Conservation (phyloP, 2,888 invertebrate genomes). For the Empis livida region DNA sequence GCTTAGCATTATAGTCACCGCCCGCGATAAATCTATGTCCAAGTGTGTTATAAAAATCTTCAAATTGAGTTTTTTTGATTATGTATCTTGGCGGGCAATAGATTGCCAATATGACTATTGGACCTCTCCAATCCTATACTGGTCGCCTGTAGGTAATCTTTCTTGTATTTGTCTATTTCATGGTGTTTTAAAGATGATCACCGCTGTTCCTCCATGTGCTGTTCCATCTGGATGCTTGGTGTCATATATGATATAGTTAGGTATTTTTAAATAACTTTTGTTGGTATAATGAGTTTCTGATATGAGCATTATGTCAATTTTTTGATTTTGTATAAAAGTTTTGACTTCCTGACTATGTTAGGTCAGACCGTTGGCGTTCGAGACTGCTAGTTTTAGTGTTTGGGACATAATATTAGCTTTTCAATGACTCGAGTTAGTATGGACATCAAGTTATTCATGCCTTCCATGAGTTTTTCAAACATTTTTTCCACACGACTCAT, state of each 20-base stretch:
- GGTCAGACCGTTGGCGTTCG: neutral
- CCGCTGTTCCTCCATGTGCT: neutral
- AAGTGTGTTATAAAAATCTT: no score
- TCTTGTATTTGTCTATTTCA: neutral
- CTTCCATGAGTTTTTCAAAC: no score
- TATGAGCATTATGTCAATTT: neutral
- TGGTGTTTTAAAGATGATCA: neutral
- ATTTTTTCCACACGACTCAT: no score
- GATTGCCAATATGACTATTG: neutral
- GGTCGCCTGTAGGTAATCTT: neutral
- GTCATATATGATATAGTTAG: neutral
- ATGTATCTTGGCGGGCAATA: neutral
- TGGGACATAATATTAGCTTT: no score
- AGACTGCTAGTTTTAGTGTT: neutral
- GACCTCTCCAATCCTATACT: neutral
- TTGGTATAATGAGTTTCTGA: neutral
- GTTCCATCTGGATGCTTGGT: neutral
- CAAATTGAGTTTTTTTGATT: neutral
- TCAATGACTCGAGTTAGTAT: no score
- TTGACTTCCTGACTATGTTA: neutral
- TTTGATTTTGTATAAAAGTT: neutral
- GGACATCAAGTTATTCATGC: no score
- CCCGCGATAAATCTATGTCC: neutral
- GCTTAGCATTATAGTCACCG: constrained; percentile 1
- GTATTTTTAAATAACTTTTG: neutral